Evolutionary conservation across 2,888 invertebrate genomes (phyloP).

Genomic region (Platycheirus albimanus): DNA sequence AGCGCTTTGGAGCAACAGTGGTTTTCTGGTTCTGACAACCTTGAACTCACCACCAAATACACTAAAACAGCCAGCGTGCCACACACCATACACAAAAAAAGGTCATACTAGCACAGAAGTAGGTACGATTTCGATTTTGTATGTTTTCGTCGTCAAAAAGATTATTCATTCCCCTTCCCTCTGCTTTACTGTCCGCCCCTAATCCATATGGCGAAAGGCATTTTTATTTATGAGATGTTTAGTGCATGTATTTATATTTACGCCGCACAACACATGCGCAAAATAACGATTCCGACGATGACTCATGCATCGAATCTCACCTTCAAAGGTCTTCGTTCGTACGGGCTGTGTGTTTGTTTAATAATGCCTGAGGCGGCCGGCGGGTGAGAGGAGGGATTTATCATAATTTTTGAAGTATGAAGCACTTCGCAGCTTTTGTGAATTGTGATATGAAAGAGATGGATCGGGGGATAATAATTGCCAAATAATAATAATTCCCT

Average conservation of each 20-base stretch:
- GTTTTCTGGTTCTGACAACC: constrained; percentile 64
- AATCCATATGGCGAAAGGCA: constrained; percentile 60
- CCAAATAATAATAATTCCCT: constrained; percentile 51
- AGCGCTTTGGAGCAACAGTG: constrained; percentile 52
- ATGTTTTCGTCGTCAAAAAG: constrained; percentile 42
- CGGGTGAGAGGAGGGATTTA: constrained; percentile 8
- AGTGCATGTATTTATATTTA: constrained; percentile 71
- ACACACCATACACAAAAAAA: constrained; percentile 55
- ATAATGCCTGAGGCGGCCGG: constrained; percentile 13
- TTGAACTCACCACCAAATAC: constrained; percentile 70
- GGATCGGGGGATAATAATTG: constrained; percentile 66
- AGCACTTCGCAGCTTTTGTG: constrained; percentile 39
- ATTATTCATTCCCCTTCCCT: constrained; percentile 25
- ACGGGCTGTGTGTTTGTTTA: not conserved
- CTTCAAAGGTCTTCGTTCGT: constrained; percentile 72
- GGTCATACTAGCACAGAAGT: constrained; percentile 69
- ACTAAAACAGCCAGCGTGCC: constrained; percentile 42
- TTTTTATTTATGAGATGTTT: constrained; percentile 73
- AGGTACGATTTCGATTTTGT: constrained; percentile 63
- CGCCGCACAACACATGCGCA: constrained; percentile 71
- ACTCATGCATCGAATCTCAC: constrained; percentile 72
- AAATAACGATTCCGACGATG: constrained; percentile 65
- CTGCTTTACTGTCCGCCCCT: constrained; percentile 17
- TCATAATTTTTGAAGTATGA: constrained; percentile 38
- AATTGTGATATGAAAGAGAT: constrained; percentile 32